A percentile compares a stretch with the other conserved stretches of the same genome.
Conservation (phyloP, 2,888 invertebrate species). For the Andrena marginata region DNA sequence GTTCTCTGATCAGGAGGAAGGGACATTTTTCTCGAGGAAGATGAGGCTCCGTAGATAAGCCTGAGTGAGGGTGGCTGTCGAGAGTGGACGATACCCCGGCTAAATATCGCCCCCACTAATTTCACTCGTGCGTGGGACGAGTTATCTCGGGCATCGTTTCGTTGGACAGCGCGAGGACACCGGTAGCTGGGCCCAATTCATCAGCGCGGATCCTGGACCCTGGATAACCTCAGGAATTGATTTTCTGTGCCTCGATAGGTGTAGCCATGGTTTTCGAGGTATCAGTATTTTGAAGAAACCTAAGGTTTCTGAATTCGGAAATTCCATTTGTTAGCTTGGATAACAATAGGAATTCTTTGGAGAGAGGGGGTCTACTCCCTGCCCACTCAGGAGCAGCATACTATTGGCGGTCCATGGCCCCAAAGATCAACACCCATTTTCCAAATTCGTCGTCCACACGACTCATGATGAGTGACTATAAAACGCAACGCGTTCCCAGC, state of each 20-base stretch:
- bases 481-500: too few relatives aligned
- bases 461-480: too few relatives aligned
- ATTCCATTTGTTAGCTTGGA: too few relatives aligned
- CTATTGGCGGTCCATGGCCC: too few relatives aligned
- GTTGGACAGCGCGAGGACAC: constrained; percentile 24
- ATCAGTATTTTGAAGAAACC: not conserved
- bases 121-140: constrained; percentile 62
- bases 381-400: too few relatives aligned
- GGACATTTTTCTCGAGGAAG: constrained; percentile 77
- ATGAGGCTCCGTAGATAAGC: constrained; percentile 76
- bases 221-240: constrained; percentile 12
- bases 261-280: not conserved
- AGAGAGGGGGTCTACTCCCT: not conserved
- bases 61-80: constrained; percentile 76
- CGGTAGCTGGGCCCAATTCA: constrained; percentile 30
- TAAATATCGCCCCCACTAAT: constrained; percentile 74
- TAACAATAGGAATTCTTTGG: not conserved
- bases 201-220: constrained; percentile 1
- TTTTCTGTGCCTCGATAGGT: not conserved
- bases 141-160: constrained; percentile 18
- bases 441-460: too few relatives aligned
- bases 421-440: too few relatives aligned
- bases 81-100: constrained; percentile 75
- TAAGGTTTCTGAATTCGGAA: too few relatives aligned
- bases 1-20: constrained; percentile 75